Percentiles rank a stretch among this genome's conserved stretches.
Evolutionary conservation across 2,888 invertebrate genomes (phyloP).

Genomic region (Caenorhabditis drosophilae): DNA sequence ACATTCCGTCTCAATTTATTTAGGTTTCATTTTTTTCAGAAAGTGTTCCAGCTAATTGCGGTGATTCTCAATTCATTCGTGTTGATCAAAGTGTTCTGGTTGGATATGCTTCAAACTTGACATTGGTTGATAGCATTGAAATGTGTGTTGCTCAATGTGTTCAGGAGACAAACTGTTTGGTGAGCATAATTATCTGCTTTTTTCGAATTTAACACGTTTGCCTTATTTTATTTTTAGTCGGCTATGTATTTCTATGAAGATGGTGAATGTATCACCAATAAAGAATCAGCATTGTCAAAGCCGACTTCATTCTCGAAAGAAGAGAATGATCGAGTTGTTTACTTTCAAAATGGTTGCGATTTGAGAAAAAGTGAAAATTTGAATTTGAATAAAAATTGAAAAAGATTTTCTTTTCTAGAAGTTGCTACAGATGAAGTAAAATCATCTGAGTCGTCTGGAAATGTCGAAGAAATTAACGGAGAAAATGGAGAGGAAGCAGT

Average conservation of each 20-base stretch:
- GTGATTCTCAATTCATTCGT: conserved; percentile 59
- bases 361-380: not conserved
- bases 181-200: conserved; percentile 9
- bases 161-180: conserved; percentile 61
- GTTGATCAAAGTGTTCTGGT: conserved; percentile 65
- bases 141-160: conserved; percentile 64
- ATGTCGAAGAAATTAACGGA: conserved; percentile 8
- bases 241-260: conserved; percentile 69
- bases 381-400: not conserved
- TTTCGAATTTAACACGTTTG: not conserved
- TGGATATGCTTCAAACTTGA: conserved; percentile 61
- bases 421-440: not conserved
- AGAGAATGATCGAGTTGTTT: conserved; percentile 57
- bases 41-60: conserved; percentile 51
- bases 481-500: conserved; percentile 11
- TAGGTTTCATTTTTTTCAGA: no score
- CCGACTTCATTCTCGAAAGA: conserved; percentile 48
- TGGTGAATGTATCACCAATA: conserved; percentile 68
- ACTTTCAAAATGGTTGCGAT: conserved; percentile 66
- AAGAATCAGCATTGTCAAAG: conserved; percentile 59
- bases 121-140: conserved; percentile 55
- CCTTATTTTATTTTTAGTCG: conserved; percentile 53
- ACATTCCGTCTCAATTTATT: not conserved
- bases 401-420: not conserved
- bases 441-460: conserved; percentile 8